phyloP scores from a whole-genome alignment of 2,113 vertebrate species.

The Poeciliopsis prolifica region DNA sequence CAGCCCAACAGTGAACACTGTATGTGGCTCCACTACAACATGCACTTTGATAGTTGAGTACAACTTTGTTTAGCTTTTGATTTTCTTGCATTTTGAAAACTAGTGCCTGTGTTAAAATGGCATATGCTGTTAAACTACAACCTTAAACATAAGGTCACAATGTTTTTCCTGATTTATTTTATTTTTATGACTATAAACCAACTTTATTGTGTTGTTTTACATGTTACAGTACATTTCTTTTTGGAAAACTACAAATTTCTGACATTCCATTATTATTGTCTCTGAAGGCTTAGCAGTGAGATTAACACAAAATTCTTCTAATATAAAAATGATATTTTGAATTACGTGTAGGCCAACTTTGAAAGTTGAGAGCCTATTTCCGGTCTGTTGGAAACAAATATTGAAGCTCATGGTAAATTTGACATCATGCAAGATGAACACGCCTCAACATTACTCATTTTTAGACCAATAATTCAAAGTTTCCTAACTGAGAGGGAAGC shows the following conservation, averaged over 20 bases:
- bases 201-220: too few relatives aligned
- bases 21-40: too few relatives aligned
- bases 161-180: neutral
- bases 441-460: neutral
- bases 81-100: neutral
- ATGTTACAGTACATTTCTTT: too few relatives aligned
- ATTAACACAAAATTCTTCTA: conserved; percentile 59
- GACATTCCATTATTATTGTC: conserved; percentile 67
- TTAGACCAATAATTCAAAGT: conserved; percentile 1
- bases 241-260: neutral
- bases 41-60: too few relatives aligned
- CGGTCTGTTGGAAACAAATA: conserved; percentile 1
- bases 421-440: conserved; percentile 19
- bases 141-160: neutral
- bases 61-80: too few relatives aligned
- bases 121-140: neutral
- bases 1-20: too few relatives aligned
- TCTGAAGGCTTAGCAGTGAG: conserved; percentile 45
- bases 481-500: conserved; percentile 18
- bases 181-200: neutral
- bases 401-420: conserved; percentile 2
- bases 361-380: conserved; percentile 24
- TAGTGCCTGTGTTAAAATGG: neutral
- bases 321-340: conserved; percentile 31
- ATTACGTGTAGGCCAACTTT: conserved; percentile 26